Conservation (phyloP, 2,888 invertebrate genomes). For the Protophormia terraenovae region DNA sequence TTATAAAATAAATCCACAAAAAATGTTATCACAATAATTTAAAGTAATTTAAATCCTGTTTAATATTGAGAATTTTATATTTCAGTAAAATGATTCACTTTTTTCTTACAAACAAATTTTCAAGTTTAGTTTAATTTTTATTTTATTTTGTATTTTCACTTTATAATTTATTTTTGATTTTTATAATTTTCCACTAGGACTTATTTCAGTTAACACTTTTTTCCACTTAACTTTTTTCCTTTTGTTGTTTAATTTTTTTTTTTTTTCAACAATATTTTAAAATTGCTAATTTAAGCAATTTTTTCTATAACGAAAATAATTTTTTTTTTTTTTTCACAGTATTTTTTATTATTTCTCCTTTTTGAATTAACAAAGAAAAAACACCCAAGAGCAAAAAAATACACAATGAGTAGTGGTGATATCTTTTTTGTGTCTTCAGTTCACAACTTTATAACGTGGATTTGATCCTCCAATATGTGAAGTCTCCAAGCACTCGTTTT, state of each 20-base stretch:
- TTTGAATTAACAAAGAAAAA: conserved; percentile 23
- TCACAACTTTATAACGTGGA: conserved; percentile 75
- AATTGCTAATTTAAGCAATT: not conserved
- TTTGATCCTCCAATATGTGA: conserved; percentile 81
- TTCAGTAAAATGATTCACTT: conserved; percentile 67
- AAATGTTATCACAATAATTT: conserved; percentile 55
- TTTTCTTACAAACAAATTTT: too few relatives aligned
- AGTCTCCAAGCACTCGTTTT: conserved; percentile 80
- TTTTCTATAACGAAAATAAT: too few relatives aligned
- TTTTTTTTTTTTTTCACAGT: conserved; percentile 26
- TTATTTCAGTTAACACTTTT: conserved; percentile 23
- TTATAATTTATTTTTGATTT: not conserved
- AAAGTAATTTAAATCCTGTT: conserved; percentile 29
- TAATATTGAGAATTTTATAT: not conserved
- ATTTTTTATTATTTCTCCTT: conserved; percentile 30
- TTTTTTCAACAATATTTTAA: too few relatives aligned
- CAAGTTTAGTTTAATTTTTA: conserved; percentile 47
- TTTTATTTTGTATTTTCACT: not conserved
- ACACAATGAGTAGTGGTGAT: conserved; percentile 48
- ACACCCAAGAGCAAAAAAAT: conserved; percentile 61
- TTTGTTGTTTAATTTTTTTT: too few relatives aligned
- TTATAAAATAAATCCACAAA: conserved; percentile 27
- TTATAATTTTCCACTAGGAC: not conserved
- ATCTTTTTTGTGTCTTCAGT: conserved; percentile 25
- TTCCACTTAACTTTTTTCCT: not conserved